Percentiles rank a stretch among this genome's conserved stretches.
Evolutionary conservation across 2,888 invertebrate species (phyloP).

Genomic region (Amaurobius ferox): DNA sequence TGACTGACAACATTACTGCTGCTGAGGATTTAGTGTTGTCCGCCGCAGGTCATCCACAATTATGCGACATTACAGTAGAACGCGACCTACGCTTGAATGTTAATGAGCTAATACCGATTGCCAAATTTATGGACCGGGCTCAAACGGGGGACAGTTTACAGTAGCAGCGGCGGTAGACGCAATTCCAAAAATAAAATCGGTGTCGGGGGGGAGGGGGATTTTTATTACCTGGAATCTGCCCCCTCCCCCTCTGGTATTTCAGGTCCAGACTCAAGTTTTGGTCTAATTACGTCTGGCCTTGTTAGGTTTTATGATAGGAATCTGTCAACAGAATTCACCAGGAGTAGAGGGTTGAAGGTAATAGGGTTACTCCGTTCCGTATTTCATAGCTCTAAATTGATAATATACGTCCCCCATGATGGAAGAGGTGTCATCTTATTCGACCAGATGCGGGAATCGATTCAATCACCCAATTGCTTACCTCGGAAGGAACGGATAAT

Average conservation of each 20-base stretch:
- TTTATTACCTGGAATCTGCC: constrained; percentile 30
- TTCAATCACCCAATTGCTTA: neutral
- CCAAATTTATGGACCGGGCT: constrained; percentile 57
- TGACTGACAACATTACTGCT: constrained; percentile 49
- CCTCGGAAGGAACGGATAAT: neutral
- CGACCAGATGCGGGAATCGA: neutral
- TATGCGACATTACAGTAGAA: constrained; percentile 62
- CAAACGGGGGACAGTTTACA: constrained; percentile 54
- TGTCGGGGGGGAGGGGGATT: neutral
- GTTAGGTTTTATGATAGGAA: constrained; percentile 42
- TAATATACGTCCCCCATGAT: neutral
- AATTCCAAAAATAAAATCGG: constrained; percentile 25
- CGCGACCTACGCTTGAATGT: constrained; percentile 71
- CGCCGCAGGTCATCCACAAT: constrained; percentile 50
- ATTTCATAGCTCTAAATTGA: constrained; percentile 24
- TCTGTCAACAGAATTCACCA: constrained; percentile 40
- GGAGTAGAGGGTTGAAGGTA: neutral
- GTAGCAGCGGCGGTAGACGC: constrained; percentile 40
- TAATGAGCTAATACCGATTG: constrained; percentile 59
- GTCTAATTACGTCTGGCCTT: constrained; percentile 55
- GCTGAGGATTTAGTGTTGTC: constrained; percentile 56
- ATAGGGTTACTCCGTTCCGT: constrained; percentile 24
- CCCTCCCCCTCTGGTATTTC: constrained; percentile 15
- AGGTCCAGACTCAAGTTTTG: constrained; percentile 17
- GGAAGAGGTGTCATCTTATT: neutral